A percentile compares a stretch with the other conserved stretches of the same genome.
phyloP scores from a whole-genome alignment of 1,140 invertebrate species.

The Tetramorium parvispinum region DNA sequence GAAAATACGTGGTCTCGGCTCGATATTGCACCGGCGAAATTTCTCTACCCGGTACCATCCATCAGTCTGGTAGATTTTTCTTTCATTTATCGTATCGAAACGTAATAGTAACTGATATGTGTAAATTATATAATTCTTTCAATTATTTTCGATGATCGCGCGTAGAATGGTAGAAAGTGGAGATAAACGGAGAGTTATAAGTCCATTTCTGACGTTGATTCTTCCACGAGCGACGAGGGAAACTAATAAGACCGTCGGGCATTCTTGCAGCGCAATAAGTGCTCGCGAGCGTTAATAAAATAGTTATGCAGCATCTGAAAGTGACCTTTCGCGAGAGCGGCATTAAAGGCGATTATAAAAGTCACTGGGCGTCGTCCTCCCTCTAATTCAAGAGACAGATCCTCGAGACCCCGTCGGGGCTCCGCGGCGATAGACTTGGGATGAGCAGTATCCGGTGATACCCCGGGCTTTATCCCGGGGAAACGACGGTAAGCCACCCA shows the following conservation, averaged over 20 bases:
- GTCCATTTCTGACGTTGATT: background rate
- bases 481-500: constrained; percentile 57
- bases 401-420: constrained; percentile 22
- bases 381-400: constrained; percentile 52
- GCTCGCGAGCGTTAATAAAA: constrained; percentile 22
- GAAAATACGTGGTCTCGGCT: background rate
- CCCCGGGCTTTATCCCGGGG: constrained; percentile 46
- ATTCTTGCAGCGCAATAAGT: constrained; percentile 13
- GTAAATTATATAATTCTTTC: background rate
- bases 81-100: background rate
- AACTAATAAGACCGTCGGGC: constrained; percentile 14
- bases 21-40: background rate
- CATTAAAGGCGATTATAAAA: constrained; percentile 56
- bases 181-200: constrained; percentile 1
- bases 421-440: constrained; percentile 43
- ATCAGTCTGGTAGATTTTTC: background rate
- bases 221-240: background rate
- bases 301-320: constrained; percentile 16
- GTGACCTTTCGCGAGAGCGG: background rate
- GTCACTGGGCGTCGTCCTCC: constrained; percentile 19
- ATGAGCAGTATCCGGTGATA: constrained; percentile 56
- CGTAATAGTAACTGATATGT: background rate
- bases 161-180: background rate
- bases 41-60: background rate
- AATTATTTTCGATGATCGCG: background rate